Base-by-base conservation (phyloP, 2,888 invertebrate species). In the Strigamia maritima region DNA sequence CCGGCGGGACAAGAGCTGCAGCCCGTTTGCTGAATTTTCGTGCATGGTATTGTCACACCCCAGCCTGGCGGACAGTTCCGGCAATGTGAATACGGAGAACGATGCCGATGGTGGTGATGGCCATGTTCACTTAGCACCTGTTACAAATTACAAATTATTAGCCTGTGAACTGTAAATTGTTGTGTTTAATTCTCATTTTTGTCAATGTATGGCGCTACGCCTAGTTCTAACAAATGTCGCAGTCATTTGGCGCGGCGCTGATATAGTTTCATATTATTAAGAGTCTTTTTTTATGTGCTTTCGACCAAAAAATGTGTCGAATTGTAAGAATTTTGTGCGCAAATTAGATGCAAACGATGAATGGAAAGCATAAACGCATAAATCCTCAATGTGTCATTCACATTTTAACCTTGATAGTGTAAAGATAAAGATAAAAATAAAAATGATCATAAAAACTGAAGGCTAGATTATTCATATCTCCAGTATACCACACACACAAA, bases 1-100 rank as follows among this genome's bases (percentile, higher is more conserved):
- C 81, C 81, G 2, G 77, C 24, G 14, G 76, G 79, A 22, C 82
- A 82, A 4, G 81, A 77, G 14, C 40, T 26, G 79, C 82, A 82
- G 16, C 77, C 65, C 16, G 82, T 81, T 76, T 80, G 79, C 19
- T 81, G 80, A 12, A 74, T 54, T 10, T 77, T 31, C 31, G 26
- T 80, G 79, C 82, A 82, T 44, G 35, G 77, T 12, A 35, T 79
- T 16, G 77, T 38, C 24, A 81, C 81, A 6, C 79, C 80, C 24
- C 79, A 80, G 24, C 82, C 82, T 0, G 81, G 81, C 0, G 79
- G 80, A 31, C 82, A 82, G 24, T 60, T 60, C 60, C 10, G 60
- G 60, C 60, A 60, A 60, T 60, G n/a, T 6, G 60, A 24, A 60
- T 60, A 24, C 2, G 60, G 24, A 19, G 60, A 60, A 60, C 24